Conservation (phyloP, 1,140 invertebrate species). For the Leptestheria dahalacensis region DNA sequence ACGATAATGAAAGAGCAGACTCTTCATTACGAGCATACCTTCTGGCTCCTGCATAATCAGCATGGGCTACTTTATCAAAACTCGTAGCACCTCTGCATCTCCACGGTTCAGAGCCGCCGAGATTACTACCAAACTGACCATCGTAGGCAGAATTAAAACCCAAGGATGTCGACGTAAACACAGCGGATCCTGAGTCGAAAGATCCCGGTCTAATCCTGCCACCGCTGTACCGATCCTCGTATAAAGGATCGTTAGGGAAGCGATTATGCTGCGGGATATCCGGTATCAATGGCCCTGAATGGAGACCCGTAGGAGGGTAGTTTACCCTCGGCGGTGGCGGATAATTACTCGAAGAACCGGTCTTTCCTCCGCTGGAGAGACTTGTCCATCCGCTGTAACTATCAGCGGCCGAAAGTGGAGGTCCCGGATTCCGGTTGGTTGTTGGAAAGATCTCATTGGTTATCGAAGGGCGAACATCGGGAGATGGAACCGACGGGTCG, state of each 20-base stretch:
- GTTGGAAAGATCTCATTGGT: background rate
- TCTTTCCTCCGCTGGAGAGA: constrained; percentile 10
- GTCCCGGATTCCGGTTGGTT: constrained; percentile 18
- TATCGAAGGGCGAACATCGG: background rate
- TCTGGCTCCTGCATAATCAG: constrained; percentile 22
- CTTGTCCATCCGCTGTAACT: background rate
- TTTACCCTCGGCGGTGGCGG: background rate
- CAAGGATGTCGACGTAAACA: background rate
- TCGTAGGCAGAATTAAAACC: background rate
- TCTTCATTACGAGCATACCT: too few species aligned
- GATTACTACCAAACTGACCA: too few species aligned
- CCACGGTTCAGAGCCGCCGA: background rate
- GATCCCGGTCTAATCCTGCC: background rate
- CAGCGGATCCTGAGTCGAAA: background rate
- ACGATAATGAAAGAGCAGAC: too few species aligned
- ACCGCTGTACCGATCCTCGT: background rate
- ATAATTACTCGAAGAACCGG: constrained; percentile 10
- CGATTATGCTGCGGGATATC: constrained; percentile 16
- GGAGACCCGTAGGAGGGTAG: background rate
- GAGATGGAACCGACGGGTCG: constrained; percentile 13
- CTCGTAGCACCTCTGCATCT: constrained; percentile 23
- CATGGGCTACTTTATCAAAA: constrained; percentile 32
- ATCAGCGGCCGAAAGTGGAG: background rate
- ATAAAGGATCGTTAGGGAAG: constrained; percentile 12
- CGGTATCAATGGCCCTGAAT: background rate